A percentile compares a stretch with the other conserved stretches of the same genome.
Conservation (phyloP, 2,888 invertebrate genomes). For the Venusia cambrica region DNA sequence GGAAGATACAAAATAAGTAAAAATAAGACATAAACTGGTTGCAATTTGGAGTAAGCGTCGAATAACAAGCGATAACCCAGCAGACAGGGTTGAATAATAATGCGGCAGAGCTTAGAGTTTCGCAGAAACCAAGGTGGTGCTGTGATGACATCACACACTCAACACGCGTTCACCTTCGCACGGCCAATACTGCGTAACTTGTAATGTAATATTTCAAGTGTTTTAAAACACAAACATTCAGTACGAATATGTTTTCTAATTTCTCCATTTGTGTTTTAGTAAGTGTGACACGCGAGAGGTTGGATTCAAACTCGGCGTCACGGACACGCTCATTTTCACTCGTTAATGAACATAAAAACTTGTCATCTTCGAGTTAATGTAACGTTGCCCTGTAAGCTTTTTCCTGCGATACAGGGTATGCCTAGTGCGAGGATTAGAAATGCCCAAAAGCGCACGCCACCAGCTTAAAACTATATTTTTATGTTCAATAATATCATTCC, state of each 20-base stretch:
- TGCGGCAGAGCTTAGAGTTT: constrained; percentile 58
- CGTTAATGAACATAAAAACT: constrained; percentile 51
- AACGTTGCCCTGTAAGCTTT: no score
- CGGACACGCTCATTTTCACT: constrained; percentile 66
- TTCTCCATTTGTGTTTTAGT: constrained; percentile 30
- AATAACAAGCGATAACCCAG: constrained; percentile 55
- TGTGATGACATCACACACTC: constrained; percentile 64
- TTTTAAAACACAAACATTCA: constrained; percentile 19
- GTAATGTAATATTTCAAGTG: constrained; percentile 26
- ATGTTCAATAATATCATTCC: no score
- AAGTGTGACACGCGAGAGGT: constrained; percentile 41
- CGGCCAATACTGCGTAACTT: constrained; percentile 36
- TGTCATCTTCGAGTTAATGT: constrained; percentile 34
- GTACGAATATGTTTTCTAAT: constrained; percentile 26
- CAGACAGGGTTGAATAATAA: constrained; percentile 61
- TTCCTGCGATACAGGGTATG: no score
- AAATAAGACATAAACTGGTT: constrained; percentile 60
- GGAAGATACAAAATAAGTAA: constrained; percentile 44
- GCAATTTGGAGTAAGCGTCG: constrained; percentile 49
- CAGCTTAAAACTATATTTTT: no score
- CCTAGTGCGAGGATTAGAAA: no score
- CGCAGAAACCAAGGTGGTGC: constrained; percentile 65
- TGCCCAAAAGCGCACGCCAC: no score
- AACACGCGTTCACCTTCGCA: constrained; percentile 62
- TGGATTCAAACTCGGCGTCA: constrained; percentile 36